A percentile compares a stretch with the other conserved stretches of the same genome.
phyloP scores from a whole-genome alignment of 2,797 vertebrate species.

The Novumbra hubbsi region DNA sequence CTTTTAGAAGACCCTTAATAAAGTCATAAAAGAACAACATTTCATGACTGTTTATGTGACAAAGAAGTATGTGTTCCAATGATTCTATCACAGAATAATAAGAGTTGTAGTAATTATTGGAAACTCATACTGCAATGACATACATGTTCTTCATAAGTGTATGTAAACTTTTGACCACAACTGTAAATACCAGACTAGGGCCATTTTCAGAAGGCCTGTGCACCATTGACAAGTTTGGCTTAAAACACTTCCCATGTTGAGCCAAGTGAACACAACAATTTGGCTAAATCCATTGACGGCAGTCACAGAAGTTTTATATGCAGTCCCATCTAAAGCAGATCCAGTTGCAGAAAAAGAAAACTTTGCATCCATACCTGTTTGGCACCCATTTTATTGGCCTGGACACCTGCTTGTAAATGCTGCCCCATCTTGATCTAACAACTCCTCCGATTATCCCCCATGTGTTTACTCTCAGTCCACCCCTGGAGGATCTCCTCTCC shows the following conservation, averaged over 20 bases:
- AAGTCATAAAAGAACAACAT: too few relatives aligned
- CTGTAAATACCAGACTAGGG: too few relatives aligned
- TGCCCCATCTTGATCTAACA: neutral
- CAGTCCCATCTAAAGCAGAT: neutral
- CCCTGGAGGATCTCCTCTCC: too few relatives aligned
- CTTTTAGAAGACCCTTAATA: too few relatives aligned
- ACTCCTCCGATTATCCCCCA: neutral
- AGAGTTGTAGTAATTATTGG: too few relatives aligned
- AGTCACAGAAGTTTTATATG: neutral
- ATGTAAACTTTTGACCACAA: too few relatives aligned
- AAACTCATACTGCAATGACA: too few relatives aligned
- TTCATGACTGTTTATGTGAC: too few relatives aligned
- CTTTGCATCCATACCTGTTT: neutral
- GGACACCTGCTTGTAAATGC: slow-evolving; percentile 35
- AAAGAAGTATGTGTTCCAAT: too few relatives aligned
- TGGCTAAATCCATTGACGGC: neutral
- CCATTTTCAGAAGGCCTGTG: neutral
- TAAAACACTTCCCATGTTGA: neutral
- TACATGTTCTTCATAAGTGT: too few relatives aligned
- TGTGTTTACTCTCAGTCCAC: neutral
- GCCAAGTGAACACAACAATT: neutral
- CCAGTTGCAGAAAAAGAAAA: slow-evolving; percentile 11
- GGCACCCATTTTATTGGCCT: slow-evolving; percentile 12
- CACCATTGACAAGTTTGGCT: neutral
- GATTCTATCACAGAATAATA: too few relatives aligned